A percentile compares a stretch with the other conserved stretches of the same genome.
These are phyloP conservation scores for Theocolax elegans DNA, from an alignment of 1,140 invertebrate species.

Conservation along the genomic window DNA sequence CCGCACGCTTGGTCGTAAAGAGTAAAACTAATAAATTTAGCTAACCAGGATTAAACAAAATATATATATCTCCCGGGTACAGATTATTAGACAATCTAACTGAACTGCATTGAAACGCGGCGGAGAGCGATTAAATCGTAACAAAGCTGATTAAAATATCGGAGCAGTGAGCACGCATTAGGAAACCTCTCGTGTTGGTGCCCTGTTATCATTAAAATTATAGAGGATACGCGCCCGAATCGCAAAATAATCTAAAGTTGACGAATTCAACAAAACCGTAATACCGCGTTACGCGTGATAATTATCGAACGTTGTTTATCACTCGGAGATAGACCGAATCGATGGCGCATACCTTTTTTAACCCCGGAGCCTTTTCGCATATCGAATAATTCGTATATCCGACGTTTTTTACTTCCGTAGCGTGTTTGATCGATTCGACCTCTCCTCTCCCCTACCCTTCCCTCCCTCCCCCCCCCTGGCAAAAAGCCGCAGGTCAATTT, in stretches of 20 bases:
- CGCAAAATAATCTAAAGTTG: background rate
- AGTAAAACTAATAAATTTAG: too few relatives aligned
- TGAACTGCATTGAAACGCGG: background rate
- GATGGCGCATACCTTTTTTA: background rate
- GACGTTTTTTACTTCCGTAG: too few relatives aligned
- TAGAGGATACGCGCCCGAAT: background rate
- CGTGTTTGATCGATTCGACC: background rate
- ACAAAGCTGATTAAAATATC: slow-evolving; percentile 32
- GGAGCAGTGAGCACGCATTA: background rate
- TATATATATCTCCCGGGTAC: too few relatives aligned
- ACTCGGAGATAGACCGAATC: background rate
- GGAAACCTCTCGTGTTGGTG: background rate
- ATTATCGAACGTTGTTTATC: background rate
- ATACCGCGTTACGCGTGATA: background rate
- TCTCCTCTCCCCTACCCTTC: too few relatives aligned
- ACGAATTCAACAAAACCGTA: background rate
- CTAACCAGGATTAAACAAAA: background rate
- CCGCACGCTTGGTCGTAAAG: too few relatives aligned
- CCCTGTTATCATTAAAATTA: background rate
- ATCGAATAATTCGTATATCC: background rate
- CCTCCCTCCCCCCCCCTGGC: background rate
- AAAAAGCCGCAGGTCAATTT: background rate
- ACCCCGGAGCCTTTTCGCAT: background rate
- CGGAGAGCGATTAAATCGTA: background rate
- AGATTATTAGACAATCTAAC: background rate